Conservation (phyloP, 1,140 invertebrate species). For the Cotesia vestalis region DNA sequence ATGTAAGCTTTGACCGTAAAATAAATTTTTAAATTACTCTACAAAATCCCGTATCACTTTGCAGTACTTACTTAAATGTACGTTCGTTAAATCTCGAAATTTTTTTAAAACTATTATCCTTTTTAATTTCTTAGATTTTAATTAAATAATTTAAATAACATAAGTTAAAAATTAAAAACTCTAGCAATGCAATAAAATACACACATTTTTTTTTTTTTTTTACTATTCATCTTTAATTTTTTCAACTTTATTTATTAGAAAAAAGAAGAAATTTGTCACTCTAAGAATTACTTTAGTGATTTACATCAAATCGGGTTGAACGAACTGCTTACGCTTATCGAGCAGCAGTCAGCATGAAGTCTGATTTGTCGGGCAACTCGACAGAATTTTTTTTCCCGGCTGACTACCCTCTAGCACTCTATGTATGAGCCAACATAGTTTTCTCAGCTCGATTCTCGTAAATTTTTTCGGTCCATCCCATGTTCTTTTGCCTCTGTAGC, state of each 20-base stretch:
- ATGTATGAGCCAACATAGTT: not conserved
- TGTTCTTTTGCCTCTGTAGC: not conserved
- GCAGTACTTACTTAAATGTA: not conserved
- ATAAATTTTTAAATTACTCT: constrained; percentile 18
- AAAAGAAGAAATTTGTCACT: not conserved
- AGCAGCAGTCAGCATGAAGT: too few relatives aligned
- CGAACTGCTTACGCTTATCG: not conserved
- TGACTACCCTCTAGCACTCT: too few relatives aligned
- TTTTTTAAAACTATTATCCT: too few relatives aligned
- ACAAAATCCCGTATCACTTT: constrained; percentile 8
- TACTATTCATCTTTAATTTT: too few relatives aligned
- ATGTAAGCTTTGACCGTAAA: constrained; percentile 17
- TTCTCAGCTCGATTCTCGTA: not conserved
- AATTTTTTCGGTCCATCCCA: not conserved
- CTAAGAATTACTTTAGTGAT: not conserved
- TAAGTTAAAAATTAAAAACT: too few relatives aligned
- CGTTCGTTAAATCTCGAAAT: too few relatives aligned
- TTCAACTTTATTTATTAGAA: too few relatives aligned
- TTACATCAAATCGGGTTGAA: not conserved
- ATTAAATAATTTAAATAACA: too few relatives aligned
- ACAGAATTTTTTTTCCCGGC: constrained; percentile 2
- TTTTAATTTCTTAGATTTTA: too few relatives aligned
- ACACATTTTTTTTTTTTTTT: too few relatives aligned
- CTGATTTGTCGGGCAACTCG: not conserved
- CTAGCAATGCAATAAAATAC: too few relatives aligned